A percentile compares a stretch with the other conserved stretches of the same genome.
Conservation (phyloP, 2,888 invertebrate species). For the Tyria jacobaeae region DNA sequence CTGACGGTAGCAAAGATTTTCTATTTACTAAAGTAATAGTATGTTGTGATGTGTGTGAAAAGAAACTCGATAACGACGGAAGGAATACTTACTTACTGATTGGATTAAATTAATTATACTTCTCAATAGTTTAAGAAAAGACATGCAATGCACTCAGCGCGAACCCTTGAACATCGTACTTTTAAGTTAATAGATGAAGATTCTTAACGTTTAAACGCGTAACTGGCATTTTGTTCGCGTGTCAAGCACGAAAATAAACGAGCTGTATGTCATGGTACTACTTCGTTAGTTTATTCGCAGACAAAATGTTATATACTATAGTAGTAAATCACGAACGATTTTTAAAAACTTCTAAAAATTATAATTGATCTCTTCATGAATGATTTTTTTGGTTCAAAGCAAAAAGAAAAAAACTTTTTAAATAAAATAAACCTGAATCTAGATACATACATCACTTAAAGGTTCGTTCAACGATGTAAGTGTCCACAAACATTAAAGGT, state of each 20-base stretch:
- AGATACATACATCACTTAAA: too few species aligned
- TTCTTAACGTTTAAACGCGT: not conserved
- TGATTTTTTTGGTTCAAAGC: too few species aligned
- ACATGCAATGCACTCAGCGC: conserved; percentile 33
- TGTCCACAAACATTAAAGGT: not conserved
- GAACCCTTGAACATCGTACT: not conserved
- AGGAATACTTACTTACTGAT: conserved; percentile 45
- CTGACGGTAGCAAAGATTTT: not conserved
- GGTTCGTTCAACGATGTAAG: not conserved
- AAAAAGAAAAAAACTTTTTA: too few species aligned
- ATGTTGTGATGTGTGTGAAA: too few species aligned
- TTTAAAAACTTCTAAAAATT: too few species aligned
- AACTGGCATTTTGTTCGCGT: not conserved
- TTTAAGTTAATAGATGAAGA: not conserved
- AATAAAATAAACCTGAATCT: too few species aligned
- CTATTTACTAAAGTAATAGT: not conserved
- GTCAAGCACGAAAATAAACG: not conserved
- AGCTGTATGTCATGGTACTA: not conserved
- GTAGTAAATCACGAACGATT: too few species aligned
- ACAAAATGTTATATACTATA: not conserved
- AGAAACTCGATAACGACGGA: conserved; percentile 32
- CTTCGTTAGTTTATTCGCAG: not conserved
- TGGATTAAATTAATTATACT: conserved; percentile 55
- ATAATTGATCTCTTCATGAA: too few species aligned
- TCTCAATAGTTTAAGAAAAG: conserved; percentile 34